Evolutionary conservation across 2,113 vertebrate species (phyloP).

Genomic region (Triplophysa tibetana): DNA sequence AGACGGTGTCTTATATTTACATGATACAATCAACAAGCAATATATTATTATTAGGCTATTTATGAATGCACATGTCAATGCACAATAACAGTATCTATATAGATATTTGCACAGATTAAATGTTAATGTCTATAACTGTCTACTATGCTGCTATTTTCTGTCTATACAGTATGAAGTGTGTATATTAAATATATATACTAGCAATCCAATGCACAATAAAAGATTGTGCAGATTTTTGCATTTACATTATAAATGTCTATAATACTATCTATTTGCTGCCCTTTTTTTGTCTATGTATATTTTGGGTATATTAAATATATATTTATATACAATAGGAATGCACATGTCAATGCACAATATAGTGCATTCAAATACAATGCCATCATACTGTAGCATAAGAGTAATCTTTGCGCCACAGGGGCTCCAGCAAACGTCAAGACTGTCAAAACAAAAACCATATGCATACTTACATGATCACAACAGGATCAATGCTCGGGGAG

Average conservation of each 20-base stretch:
- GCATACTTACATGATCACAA: slow-evolving; percentile 73
- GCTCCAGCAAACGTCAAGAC: background rate
- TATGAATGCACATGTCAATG: background rate
- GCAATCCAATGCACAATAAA: no score
- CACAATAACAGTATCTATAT: background rate
- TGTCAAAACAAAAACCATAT: slow-evolving; percentile 22
- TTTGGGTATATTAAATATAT: background rate
- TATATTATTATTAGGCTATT: background rate
- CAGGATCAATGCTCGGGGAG: slow-evolving; percentile 62
- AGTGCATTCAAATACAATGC: background rate
- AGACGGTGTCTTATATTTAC: background rate
- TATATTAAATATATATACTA: no score
- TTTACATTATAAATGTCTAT: no score
- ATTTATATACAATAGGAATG: background rate
- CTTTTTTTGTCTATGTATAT: no score
- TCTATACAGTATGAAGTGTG: no score
- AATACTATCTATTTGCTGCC: no score
- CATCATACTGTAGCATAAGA: background rate
- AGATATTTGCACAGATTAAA: no score
- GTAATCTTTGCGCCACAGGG: background rate
- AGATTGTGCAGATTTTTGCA: no score
- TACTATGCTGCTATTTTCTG: no score
- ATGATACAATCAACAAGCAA: background rate
- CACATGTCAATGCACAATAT: slow-evolving; percentile 1
- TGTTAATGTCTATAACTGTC: no score